Evolutionary conservation across 2,797 vertebrate species (phyloP).

Genomic region (Tauraco hartlaubi): DNA sequence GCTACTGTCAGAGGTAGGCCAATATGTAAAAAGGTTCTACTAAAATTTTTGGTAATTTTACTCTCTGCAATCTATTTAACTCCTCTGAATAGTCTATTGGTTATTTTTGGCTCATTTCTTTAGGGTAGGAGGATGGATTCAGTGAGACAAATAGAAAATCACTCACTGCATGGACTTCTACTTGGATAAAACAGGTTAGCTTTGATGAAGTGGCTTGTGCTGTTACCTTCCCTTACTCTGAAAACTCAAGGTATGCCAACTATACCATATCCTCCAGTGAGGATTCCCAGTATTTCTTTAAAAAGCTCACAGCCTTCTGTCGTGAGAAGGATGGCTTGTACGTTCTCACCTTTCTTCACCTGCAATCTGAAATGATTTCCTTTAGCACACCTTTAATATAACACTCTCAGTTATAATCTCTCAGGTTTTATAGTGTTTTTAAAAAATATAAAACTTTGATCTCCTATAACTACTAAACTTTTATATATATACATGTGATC

Average conservation of each 20-base stretch:
- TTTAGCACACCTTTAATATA: neutral
- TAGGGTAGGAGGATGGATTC: neutral
- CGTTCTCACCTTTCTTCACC: neutral
- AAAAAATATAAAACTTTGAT: neutral
- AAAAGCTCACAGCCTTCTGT: neutral
- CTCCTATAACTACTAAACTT: neutral
- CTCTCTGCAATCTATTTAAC: neutral
- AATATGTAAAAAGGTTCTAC: neutral
- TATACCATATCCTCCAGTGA: neutral
- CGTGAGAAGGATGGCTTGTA: neutral
- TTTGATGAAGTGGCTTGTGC: neutral
- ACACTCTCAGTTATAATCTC: neutral
- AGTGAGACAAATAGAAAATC: neutral
- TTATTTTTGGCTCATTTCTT: neutral
- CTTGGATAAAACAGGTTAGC: neutral
- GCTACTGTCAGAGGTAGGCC: neutral
- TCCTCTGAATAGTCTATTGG: neutral
- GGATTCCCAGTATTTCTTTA: neutral
- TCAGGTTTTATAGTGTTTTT: neutral
- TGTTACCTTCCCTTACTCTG: neutral
- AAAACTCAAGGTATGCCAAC: neutral
- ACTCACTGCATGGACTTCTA: neutral
- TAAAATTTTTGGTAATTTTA: neutral
- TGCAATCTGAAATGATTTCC: neutral
- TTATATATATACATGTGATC: neutral